A percentile compares a stretch with the other conserved stretches of the same genome.
phyloP scores from a whole-genome alignment of 2,888 invertebrate species.

The Rhagonycha fulva region DNA sequence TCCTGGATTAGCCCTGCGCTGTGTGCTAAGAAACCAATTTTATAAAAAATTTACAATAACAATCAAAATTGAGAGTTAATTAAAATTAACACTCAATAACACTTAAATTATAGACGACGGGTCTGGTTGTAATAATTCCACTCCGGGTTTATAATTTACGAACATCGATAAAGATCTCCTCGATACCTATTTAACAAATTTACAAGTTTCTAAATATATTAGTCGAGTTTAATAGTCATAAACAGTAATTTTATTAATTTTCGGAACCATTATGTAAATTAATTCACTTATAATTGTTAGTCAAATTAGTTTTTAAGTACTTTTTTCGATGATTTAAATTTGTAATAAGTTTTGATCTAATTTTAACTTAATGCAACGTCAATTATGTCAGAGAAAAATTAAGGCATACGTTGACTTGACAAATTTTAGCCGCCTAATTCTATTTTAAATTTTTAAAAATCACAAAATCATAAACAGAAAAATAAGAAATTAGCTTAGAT shows the following conservation, averaged over 20 bases:
- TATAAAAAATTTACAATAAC: background rate
- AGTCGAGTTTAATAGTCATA: background rate
- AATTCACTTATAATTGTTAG: background rate
- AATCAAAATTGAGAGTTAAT: background rate
- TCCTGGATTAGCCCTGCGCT: too few species aligned
- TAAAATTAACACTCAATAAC: background rate
- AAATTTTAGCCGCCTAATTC: background rate
- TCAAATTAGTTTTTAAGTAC: background rate
- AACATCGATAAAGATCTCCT: background rate
- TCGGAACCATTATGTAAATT: background rate
- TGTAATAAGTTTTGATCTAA: background rate
- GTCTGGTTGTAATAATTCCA: background rate
- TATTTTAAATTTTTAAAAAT: background rate
- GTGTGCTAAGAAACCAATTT: too few species aligned
- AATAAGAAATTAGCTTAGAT: too few species aligned
- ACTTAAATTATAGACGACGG: background rate
- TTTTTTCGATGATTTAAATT: background rate
- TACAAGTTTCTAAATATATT: background rate
- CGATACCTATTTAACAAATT: background rate
- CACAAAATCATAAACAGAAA: too few species aligned
- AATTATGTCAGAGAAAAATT: background rate
- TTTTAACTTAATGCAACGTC: background rate
- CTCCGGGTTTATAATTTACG: background rate
- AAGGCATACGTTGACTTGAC: background rate
- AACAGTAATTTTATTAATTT: background rate